These are phyloP conservation scores for Rhinoptilus africanus DNA, from an alignment of 2,113 vertebrate species.

Conservation along the genomic window DNA sequence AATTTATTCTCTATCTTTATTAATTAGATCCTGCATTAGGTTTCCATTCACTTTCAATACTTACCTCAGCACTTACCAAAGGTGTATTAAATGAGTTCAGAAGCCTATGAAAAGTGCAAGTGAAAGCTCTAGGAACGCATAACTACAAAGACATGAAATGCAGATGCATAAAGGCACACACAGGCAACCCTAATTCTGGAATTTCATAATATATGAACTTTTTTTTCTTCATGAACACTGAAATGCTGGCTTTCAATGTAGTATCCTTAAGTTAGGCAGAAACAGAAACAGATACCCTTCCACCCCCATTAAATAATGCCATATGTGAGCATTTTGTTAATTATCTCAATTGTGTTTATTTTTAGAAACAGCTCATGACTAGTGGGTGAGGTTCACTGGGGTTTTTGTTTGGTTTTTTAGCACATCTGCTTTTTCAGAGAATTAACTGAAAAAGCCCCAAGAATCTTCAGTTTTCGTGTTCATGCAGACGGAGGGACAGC, in stretches of 20 bases:
- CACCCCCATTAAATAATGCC: not conserved
- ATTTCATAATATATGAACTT: not conserved
- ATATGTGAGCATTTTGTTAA: not conserved
- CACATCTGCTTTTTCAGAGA: not conserved
- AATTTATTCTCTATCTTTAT: not conserved
- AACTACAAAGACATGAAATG: not conserved
- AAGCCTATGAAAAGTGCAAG: not conserved
- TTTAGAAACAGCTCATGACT: slow-evolving; percentile 2
- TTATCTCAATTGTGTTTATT: not conserved
- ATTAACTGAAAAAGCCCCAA: not conserved
- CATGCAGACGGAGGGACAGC: not conserved
- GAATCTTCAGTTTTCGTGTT: not conserved
- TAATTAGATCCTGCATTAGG: not conserved
- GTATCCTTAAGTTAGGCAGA: not conserved
- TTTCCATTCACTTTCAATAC: not conserved
- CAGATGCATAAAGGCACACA: not conserved
- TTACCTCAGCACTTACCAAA: not conserved
- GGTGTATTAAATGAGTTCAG: not conserved
- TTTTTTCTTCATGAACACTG: not conserved
- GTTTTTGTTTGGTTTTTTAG: not conserved
- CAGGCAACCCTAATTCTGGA: not conserved
- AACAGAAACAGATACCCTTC: not conserved
- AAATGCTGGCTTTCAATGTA: not conserved
- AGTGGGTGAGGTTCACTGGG: not conserved
- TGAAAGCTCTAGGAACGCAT: not conserved